These are phyloP conservation scores for Neocrepidodera transversa DNA, from an alignment of 2,888 invertebrate genomes.

Conservation along the genomic window DNA sequence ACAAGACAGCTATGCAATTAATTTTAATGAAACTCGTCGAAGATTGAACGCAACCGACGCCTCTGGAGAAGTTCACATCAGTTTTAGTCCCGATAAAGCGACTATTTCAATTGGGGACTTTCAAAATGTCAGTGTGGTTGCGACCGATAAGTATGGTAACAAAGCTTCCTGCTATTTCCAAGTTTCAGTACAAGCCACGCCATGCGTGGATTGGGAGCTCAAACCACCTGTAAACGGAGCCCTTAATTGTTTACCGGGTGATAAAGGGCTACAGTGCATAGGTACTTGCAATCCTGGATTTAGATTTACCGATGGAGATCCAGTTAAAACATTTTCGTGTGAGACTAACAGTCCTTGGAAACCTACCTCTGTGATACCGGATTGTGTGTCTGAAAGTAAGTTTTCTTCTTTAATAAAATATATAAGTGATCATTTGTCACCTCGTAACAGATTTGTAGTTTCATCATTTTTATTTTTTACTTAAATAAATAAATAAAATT, in stretches of 20 bases:
- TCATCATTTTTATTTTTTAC: too few relatives aligned
- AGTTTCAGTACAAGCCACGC: conserved; percentile 89
- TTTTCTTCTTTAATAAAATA: conserved; percentile 31
- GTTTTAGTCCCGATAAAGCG: conserved; percentile 83
- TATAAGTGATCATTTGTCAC: neutral
- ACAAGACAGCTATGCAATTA: conserved; percentile 88
- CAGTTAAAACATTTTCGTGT: conserved; percentile 86
- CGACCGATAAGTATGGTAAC: conserved; percentile 86
- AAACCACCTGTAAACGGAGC: conserved; percentile 89
- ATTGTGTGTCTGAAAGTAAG: conserved; percentile 91
- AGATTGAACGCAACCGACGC: conserved; percentile 87
- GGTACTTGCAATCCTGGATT: conserved; percentile 89
- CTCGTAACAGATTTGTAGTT: too few relatives aligned
- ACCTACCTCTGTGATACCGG: conserved; percentile 89
- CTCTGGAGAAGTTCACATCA: conserved; percentile 85
- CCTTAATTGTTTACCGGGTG: conserved; percentile 84
- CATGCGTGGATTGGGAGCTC: conserved; percentile 94
- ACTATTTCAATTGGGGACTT: conserved; percentile 85
- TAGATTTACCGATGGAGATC: conserved; percentile 90
- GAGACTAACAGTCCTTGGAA: conserved; percentile 83
- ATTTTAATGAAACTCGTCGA: conserved; percentile 87
- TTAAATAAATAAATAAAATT: too few relatives aligned
- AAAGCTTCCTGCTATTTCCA: conserved; percentile 92
- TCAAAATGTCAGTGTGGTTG: conserved; percentile 91
- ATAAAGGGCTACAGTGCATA: conserved; percentile 84